These are phyloP conservation scores for Atherinosoma microstoma DNA, from an alignment of 2,797 vertebrate genomes.

Conservation along the genomic window DNA sequence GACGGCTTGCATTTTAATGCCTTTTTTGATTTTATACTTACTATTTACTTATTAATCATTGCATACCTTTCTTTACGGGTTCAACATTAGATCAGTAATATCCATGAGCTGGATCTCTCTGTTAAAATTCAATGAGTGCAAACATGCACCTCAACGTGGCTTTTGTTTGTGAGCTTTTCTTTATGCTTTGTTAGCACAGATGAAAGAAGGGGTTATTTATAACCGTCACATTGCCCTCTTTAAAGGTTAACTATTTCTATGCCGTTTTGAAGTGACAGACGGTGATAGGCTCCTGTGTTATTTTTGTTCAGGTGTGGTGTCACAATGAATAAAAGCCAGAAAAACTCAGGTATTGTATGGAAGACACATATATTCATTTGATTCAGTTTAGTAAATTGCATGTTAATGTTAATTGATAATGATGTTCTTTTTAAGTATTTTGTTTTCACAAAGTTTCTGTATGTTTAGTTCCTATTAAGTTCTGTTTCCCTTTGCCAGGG, in stretches of 20 bases:
- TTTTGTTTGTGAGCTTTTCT: slow-evolving; percentile 10
- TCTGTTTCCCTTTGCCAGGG: background rate
- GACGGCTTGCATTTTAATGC: background rate
- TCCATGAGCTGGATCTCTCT: background rate
- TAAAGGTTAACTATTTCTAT: slow-evolving; percentile 21
- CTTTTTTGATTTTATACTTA: slow-evolving; percentile 6
- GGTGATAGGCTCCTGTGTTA: slow-evolving; percentile 12
- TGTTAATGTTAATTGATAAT: background rate
- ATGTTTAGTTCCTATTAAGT: background rate
- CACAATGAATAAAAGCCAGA: slow-evolving; percentile 61
- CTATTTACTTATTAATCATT: background rate
- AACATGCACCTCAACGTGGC: background rate
- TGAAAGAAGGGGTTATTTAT: slow-evolving; percentile 7
- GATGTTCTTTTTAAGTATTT: too few species aligned
- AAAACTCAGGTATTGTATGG: slow-evolving; percentile 38
- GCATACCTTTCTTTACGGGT: fast-evolving
- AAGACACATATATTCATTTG: background rate
- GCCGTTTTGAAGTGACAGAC: background rate
- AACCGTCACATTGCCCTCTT: background rate
- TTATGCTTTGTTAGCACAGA: slow-evolving; percentile 3
- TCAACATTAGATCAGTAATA: background rate
- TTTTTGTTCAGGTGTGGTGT: slow-evolving; percentile 49
- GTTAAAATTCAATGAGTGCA: background rate
- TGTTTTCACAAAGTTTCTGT: too few species aligned
- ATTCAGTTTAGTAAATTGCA: background rate